Evolutionary conservation across 2,888 invertebrate species (phyloP), one percentile per base, ranked within the genome.

Genomic region (Apodemia hepburni): DNA sequence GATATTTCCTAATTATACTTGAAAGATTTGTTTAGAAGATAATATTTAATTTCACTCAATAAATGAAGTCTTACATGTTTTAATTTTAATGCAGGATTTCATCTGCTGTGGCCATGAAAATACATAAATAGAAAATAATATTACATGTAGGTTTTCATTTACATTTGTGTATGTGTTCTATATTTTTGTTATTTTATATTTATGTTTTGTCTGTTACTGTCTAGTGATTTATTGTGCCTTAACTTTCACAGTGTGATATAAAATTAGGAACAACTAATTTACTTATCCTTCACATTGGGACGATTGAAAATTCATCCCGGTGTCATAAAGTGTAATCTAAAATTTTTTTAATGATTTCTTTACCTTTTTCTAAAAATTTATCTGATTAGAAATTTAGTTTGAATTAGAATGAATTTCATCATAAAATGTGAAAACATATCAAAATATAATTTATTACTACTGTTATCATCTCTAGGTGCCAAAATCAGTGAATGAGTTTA

Each of bases 161-260:
- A 51, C n/a, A 38, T 51, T 9, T 22, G 5, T 51, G 51, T 11
- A 12, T 9, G 9, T 51, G 51, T 51, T 51, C 11, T 51, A 22
- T 51, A 22, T 51, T 51, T 17, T 51, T 51, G 22, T 51, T 51
- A 51, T 4, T 51, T 51, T 51, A 38, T 38, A 12, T 38, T 38
- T 38, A 49, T 9, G 51, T 22, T 22, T 22, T 51, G 12, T 51
- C 51, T 51, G 51, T 51, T 51, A 51, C 51, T 51, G 22, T 51
- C 51, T 51, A 51, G 51, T 51, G 51, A 51, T 51, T 51, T 51
- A 51, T 51, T 51, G 51, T 51, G 51, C 51, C 51, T 51, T 51
- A 51, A 18, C 22, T 51, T 51, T 51, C 18, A 51, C 51, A 51
- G 22, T 51, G 51, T 51, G 51, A 51, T 51, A 51, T 51, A 51